Evolutionary conservation across 2,113 vertebrate species (phyloP), one percentile per base, ranked within the genome.

Genomic region (Sphaerodactylus townsendi): DNA sequence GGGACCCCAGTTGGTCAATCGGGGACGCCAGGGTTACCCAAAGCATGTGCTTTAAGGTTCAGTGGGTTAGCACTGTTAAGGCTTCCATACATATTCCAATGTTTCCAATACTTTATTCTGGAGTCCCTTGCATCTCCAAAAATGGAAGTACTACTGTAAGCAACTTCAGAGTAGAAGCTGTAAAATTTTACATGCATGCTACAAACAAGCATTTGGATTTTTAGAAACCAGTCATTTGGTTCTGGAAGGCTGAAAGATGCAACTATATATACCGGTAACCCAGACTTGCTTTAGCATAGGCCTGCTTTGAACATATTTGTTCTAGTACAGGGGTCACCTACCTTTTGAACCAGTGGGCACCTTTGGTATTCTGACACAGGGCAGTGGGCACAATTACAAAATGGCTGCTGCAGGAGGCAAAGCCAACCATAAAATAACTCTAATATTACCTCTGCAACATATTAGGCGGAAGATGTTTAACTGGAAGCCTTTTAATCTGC

Each of bases 211-310:
- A 30, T 13, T 15, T 41, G 35, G 7, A 44, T 62, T 6, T n/a
- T 72, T 23, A n/a, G 39, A 74, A 30, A 44, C 53, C 2, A 70
- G 33, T 46, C 37, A 65, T 46, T 48, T 83, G 37, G 72, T 46
- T 48, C 75, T 50, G 72, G 64, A 66, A 50, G n/a, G 10, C 39
- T 75, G 48, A 37, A 75, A 66, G 35, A 64, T 50, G 64, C n/a
- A 37, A 25, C 13, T 75, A n/a, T 66, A 39, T 76, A 64, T 44
- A n/a, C n/a, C n/a, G n/a, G n/a, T n/a, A 53, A 53, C 23, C 28
- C 84, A 33, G 70, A 83, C 14, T 78, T 48, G 19, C 85, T 88
- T 82, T 79, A 75, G 81, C 65, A 85, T 76, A 82, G 48, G 64
- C 15, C 1, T 56, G 21, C 41, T 14, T 0, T 79, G 78, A 28